A percentile compares a stretch with the other conserved stretches of the same genome.
These are phyloP conservation scores for Drosophila auraria DNA, from an alignment of 1,140 invertebrate genomes.

Conservation along the genomic window DNA sequence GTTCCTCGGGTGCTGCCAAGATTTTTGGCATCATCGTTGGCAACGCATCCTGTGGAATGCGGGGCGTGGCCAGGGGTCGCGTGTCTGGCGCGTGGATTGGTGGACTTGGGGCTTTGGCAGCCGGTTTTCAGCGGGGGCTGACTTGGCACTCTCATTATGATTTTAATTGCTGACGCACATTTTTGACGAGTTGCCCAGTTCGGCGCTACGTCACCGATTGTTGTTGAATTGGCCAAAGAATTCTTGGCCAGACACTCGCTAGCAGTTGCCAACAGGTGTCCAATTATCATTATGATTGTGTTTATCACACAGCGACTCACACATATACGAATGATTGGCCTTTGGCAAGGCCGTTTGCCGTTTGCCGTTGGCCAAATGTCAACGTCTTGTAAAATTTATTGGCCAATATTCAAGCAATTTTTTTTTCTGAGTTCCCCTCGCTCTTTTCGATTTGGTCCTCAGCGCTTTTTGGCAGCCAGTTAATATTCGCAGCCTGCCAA, in stretches of 20 bases:
- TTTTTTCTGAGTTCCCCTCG: conserved; percentile 20
- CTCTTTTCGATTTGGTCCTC: conserved; percentile 19
- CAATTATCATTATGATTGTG: conserved; percentile 74
- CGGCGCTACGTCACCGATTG: conserved; percentile 69
- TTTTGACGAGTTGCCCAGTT: conserved; percentile 82
- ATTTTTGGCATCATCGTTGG: conserved; percentile 71
- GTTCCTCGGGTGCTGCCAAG: conserved; percentile 57
- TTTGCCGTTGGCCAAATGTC: conserved; percentile 66
- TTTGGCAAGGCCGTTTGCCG: conserved; percentile 67
- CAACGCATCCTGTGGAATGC: conserved; percentile 76
- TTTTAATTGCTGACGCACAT: conserved; percentile 84
- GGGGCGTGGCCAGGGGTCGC: conserved; percentile 55
- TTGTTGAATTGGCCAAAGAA: conserved; percentile 72
- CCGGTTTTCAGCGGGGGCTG: conserved; percentile 24
- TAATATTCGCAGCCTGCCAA: conserved; percentile 79
- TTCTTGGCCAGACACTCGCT: conserved; percentile 55
- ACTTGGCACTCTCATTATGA: conserved; percentile 82
- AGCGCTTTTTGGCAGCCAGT: conserved; percentile 72
- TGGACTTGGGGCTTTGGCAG: conserved; percentile 31
- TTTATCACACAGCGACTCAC: conserved; percentile 38
- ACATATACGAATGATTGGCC: conserved; percentile 68
- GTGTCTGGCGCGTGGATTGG: conserved; percentile 60
- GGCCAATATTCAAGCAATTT: conserved; percentile 77
- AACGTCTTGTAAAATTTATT: conserved; percentile 82
- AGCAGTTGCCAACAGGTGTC: conserved; percentile 66